Evolutionary conservation across 2,888 invertebrate species (phyloP).

Genomic region (Machimus atricapillus): DNA sequence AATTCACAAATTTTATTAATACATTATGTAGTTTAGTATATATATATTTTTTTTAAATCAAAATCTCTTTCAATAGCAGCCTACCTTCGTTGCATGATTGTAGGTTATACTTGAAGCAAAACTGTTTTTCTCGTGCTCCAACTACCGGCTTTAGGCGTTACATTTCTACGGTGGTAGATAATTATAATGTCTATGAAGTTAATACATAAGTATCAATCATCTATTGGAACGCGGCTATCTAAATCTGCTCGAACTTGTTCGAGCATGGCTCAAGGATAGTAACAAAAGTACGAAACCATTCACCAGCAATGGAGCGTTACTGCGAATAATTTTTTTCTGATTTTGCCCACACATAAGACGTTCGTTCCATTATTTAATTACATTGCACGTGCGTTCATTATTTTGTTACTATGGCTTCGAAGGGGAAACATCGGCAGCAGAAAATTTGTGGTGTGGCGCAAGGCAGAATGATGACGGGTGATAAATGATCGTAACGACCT

Average conservation of each 20-base stretch:
- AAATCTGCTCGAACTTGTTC: neutral
- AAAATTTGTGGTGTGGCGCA: conserved; percentile 11
- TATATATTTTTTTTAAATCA: too few relatives aligned
- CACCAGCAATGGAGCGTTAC: neutral
- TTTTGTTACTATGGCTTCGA: neutral
- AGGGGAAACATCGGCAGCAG: neutral
- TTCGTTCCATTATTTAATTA: conserved; percentile 35
- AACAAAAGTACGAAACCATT: neutral
- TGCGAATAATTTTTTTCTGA: neutral
- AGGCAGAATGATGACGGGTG: conserved; percentile 29
- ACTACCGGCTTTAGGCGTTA: neutral
- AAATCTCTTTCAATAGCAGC: too few relatives aligned
- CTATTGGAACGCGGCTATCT: neutral
- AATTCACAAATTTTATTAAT: too few relatives aligned
- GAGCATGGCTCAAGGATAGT: neutral
- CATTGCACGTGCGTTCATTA: conserved; percentile 14
- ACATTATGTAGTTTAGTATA: too few relatives aligned
- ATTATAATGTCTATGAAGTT: neutral
- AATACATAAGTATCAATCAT: neutral
- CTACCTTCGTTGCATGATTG: too few relatives aligned
- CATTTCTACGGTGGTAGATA: neutral
- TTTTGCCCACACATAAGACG: neutral
- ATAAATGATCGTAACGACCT: conserved; percentile 36
- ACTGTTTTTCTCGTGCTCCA: neutral
- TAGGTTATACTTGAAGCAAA: neutral